Evolutionary conservation across 2,113 vertebrate species (phyloP).

Genomic region (Petrocephalus zakoni): DNA sequence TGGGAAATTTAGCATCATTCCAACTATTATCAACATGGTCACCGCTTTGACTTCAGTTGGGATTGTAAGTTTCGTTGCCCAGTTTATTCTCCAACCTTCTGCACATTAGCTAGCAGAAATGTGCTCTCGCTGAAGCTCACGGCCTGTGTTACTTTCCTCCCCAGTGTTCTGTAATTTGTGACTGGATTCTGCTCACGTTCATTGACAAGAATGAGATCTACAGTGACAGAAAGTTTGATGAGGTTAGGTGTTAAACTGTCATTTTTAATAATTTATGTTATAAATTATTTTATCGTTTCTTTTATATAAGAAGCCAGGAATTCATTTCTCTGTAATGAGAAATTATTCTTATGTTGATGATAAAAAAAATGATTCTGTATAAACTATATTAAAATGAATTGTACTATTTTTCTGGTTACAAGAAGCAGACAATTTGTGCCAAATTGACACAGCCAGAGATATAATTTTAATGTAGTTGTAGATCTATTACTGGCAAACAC

Average conservation of each 20-base stretch:
- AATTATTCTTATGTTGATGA: background rate
- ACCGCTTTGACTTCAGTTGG: conserved; percentile 83
- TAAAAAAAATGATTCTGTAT: too few species aligned
- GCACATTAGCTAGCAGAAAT: background rate
- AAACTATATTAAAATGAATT: background rate
- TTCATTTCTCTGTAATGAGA: background rate
- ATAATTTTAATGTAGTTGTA: background rate
- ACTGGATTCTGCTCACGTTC: conserved; percentile 88
- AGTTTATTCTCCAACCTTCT: background rate
- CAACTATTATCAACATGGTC: conserved; percentile 83
- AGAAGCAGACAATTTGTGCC: background rate
- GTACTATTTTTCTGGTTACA: background rate
- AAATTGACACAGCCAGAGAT: background rate
- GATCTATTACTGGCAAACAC: background rate
- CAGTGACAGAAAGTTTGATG: conserved; percentile 81
- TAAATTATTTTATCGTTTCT: background rate
- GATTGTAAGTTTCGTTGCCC: conserved; percentile 68
- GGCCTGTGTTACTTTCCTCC: background rate
- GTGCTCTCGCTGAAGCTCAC: background rate
- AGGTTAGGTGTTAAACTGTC: conserved; percentile 54
- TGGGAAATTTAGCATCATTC: conserved; percentile 85
- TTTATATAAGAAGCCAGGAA: background rate
- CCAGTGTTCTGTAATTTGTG: conserved; percentile 85
- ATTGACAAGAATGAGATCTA: conserved; percentile 83
- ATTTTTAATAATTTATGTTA: background rate